Evolutionary conservation across 2,888 invertebrate species (phyloP).

Genomic region (Trichogramma evanescens): DNA sequence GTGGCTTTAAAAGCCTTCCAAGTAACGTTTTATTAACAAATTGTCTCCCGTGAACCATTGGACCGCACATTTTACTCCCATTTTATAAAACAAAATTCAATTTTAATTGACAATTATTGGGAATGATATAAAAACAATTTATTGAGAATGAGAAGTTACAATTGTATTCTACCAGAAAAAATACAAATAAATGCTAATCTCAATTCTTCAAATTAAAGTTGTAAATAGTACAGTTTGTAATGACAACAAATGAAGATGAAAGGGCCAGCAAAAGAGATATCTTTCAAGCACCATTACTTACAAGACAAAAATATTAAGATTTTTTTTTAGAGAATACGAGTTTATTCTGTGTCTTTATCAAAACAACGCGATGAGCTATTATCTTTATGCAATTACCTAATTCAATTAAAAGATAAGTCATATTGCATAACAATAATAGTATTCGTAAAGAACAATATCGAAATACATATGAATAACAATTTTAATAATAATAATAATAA

Average conservation of each 20-base stretch:
- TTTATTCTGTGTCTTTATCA: background rate
- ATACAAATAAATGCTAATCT: slow-evolving; percentile 4
- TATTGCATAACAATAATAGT: slow-evolving; percentile 28
- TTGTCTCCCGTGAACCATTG: slow-evolving; percentile 46
- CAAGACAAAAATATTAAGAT: background rate
- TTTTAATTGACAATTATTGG: slow-evolving; percentile 4
- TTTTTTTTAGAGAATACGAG: background rate
- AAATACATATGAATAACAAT: slow-evolving; percentile 18
- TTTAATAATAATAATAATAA: no score
- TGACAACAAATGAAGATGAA: slow-evolving; percentile 4
- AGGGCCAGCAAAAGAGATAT: background rate
- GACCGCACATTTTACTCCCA: slow-evolving; percentile 33
- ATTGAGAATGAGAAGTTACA: background rate
- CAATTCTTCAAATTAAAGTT: background rate
- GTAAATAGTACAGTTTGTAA: background rate
- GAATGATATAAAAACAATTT: background rate
- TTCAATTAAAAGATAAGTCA: slow-evolving; percentile 29
- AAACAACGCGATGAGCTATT: no score
- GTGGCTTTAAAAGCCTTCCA: background rate
- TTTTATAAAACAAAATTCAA: background rate
- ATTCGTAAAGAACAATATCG: no score
- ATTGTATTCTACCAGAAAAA: background rate
- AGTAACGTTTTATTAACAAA: slow-evolving; percentile 32
- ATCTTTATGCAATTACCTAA: no score
- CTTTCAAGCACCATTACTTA: slow-evolving; percentile 14